Base-by-base conservation (phyloP, 2,888 invertebrate species). In the Serripes groenlandicus region DNA sequence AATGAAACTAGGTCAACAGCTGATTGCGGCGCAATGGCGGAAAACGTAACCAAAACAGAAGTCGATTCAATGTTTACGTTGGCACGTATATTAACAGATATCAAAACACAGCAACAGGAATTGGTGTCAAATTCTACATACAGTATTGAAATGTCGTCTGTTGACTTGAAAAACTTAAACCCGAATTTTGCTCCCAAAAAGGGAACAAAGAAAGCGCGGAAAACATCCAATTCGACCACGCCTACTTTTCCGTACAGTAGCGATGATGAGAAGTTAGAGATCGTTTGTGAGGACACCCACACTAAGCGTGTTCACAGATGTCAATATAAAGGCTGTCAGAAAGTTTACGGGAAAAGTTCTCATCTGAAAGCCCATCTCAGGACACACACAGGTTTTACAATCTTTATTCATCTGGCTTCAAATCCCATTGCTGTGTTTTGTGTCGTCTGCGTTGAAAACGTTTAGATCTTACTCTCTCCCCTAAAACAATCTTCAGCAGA, bases 321-420 rank as follows among this genome's bases (percentile, higher is more conserved):
- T 93, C 95, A 94, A 60, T 96, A 96, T 90, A 95, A 95, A 71
- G 96, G 96, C 42, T 96, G 96, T 93, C 95, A 95, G 91, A 96
- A 96, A 93, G 95, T 96, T 62, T 96, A 96, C 93, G 96, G 96
- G 58, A 96, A 96, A 93, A 96, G 96, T 92, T 96, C 96, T 26
- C 96, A 96, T 93, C 94, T 96, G 60, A 96, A 96, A 92, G 96
- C 96, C 21, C 96, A 96, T 93, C 95, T 96, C 34, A 94, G 96
- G 90, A 96, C 96, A 34, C 96, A 96, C 92, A 96, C 96, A 95
- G 96, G 96, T 96, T 73, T 35, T n/a, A n/a, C n/a, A n/a, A n/a
- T n/a, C n/a, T n/a, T n/a, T n/a, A n/a, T n/a, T n/a, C n/a, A n/a
- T n/a, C n/a, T n/a, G n/a, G n/a, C n/a, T n/a, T n/a, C n/a, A n/a